These are phyloP conservation scores for Sebastes vulpes DNA, from an alignment of 2,797 vertebrate species.

Conservation along the genomic window DNA sequence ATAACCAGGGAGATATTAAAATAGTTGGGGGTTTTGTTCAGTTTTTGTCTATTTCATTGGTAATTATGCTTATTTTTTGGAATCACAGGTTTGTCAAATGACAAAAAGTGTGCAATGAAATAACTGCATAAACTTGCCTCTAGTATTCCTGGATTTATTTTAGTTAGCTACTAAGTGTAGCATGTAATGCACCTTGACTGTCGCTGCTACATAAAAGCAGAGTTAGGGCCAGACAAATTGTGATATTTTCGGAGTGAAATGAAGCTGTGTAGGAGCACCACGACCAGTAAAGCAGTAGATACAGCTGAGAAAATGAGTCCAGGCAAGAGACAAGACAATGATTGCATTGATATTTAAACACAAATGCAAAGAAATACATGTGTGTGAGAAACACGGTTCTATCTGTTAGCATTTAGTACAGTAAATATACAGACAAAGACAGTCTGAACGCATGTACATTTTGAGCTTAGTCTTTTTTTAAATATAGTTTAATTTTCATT, in stretches of 20 bases:
- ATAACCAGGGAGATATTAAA: background rate
- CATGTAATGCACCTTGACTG: background rate
- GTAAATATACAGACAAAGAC: background rate
- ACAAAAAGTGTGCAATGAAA: background rate
- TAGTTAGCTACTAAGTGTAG: background rate
- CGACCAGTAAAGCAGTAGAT: background rate
- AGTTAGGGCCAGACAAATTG: background rate
- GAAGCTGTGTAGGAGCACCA: background rate
- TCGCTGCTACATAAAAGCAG: background rate
- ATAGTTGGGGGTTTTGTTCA: background rate
- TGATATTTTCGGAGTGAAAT: slow-evolving; percentile 7
- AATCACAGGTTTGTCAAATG: background rate
- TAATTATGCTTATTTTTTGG: background rate
- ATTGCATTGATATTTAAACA: slow-evolving; percentile 12
- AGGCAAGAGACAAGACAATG: background rate
- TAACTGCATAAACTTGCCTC: background rate
- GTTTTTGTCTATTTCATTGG: background rate
- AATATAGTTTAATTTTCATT: background rate
- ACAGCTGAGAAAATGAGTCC: background rate
- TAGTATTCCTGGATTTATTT: background rate
- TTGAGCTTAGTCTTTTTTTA: background rate
- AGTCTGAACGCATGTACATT: background rate
- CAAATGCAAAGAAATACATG: background rate
- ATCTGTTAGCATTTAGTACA: background rate
- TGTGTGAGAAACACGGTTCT: background rate